phyloP scores from a whole-genome alignment of 2,888 invertebrate genomes.

The Hydraecia micacea region DNA sequence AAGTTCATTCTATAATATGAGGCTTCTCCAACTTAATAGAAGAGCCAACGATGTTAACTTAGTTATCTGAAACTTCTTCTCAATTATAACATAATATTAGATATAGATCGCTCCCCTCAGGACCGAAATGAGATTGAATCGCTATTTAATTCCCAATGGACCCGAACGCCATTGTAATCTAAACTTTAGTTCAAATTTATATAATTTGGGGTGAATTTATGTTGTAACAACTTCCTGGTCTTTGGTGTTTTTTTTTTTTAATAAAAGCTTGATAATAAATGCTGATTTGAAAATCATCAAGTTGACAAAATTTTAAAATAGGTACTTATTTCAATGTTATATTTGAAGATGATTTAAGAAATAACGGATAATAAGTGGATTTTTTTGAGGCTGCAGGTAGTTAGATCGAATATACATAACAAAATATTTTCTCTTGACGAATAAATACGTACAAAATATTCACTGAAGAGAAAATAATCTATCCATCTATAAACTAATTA shows the following conservation, averaged over 20 bases:
- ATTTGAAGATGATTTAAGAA: neutral
- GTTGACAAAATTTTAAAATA: neutral
- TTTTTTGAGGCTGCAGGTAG: neutral
- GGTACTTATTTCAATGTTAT: neutral
- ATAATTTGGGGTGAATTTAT: constrained; percentile 27
- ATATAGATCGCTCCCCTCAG: constrained; percentile 2
- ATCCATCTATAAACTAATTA: constrained; percentile 43
- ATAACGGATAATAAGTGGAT: neutral
- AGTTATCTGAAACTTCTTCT: constrained; percentile 8
- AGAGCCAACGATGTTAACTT: neutral
- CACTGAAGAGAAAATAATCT: constrained; percentile 38
- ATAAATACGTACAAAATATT: constrained; percentile 21
- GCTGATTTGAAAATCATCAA: neutral
- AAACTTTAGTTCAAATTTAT: constrained; percentile 43
- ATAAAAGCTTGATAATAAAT: neutral
- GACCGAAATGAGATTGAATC: constrained; percentile 25
- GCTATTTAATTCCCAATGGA: constrained; percentile 46
- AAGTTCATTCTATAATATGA: too few relatives aligned
- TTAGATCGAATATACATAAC: neutral
- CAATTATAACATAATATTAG: constrained; percentile 25
- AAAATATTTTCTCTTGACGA: constrained; percentile 12
- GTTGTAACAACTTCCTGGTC: neutral
- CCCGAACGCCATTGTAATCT: constrained; percentile 38
- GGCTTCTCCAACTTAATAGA: neutral
- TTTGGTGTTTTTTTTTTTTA: neutral